Base-by-base conservation (phyloP, 2,888 invertebrate species). In the Halictus quadricinctus region DNA sequence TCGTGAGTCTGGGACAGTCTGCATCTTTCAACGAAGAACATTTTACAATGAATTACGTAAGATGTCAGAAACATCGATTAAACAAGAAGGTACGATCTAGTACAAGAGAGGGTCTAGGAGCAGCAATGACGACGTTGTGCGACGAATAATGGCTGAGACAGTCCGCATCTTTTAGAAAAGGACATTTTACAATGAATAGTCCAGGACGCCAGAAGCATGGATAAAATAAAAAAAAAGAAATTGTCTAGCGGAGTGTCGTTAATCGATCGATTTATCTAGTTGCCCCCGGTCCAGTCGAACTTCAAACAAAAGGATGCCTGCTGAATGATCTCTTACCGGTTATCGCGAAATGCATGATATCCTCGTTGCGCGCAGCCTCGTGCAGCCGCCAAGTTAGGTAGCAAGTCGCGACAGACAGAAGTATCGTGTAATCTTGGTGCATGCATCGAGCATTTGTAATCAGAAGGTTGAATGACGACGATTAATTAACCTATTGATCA, bases 1-100 rank as follows among this genome's bases (percentile, higher is more conserved):
- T 90, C 0, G 97, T 97, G 74, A 98, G 94, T 64, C 98, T 95
- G 0, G 97, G 97, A 93, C 98, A 98, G 91, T 98, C 97, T 0
- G 96, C 95, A 92, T 97, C 98, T 96, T 72, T 41, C 36, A 21
- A 41, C 21, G 41, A 15, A 41, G 10, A 12, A 21, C 12, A 41
- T 58, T 58, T 58, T 58, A n/a, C n/a, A n/a, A 12, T n/a, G 58
- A 58, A 58, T n/a, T n/a, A 12, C 18, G 3, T 3, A 7, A 29
- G 64, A 29, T 64, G 8, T 29, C 29, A 3, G 7, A 8, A 64
- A 64, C 64, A 12, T 64, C 29, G 29, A 64, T 64, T 1, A 29
- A 29, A 29, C 7, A 15, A 21, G 0, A 54, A 54, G 7, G 1
- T 54, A 12, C 46, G 12, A 13, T 46, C 10, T 46, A 10, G 46